Percentiles rank a stretch among this genome's conserved stretches.
These are phyloP conservation scores for Pygmarrhopalites habei DNA, from an alignment of 1,140 invertebrate species.

Conservation along the genomic window DNA sequence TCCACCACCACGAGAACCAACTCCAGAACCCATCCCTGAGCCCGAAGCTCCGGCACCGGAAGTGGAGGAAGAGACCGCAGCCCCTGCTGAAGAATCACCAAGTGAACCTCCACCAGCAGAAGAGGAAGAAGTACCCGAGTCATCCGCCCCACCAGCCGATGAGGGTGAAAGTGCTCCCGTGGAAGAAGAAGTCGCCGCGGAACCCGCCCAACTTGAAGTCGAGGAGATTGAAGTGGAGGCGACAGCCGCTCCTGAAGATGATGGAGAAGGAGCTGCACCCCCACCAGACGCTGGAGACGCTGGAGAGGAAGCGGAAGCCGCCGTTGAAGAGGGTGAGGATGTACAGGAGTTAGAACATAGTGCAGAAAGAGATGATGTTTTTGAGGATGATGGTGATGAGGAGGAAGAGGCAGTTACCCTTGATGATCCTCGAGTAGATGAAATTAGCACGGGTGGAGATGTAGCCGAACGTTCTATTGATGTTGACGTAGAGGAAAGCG, in stretches of 20 bases:
- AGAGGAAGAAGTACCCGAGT: neutral
- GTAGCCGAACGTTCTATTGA: neutral
- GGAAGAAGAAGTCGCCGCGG: neutral
- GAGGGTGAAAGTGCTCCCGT: neutral
- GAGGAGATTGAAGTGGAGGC: neutral
- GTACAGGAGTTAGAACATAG: neutral
- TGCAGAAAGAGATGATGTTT: too few relatives aligned
- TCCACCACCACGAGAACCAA: neutral
- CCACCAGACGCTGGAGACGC: neutral
- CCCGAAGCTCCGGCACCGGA: neutral
- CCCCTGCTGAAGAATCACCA: neutral
- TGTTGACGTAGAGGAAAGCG: conserved; percentile 4
- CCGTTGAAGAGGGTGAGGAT: neutral
- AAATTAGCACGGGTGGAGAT: neutral
- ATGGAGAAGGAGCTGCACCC: conserved; percentile 1
- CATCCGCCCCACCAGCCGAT: neutral
- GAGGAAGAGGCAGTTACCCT: neutral
- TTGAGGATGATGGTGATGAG: neutral
- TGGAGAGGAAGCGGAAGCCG: neutral
- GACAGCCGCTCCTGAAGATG: neutral
- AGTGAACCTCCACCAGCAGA: neutral
- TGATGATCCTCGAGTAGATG: neutral
- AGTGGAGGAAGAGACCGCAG: neutral
- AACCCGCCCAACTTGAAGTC: neutral
- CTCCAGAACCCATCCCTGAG: neutral